Conservation (phyloP, 2,797 vertebrate species). For the Phalloptychus januarius region DNA sequence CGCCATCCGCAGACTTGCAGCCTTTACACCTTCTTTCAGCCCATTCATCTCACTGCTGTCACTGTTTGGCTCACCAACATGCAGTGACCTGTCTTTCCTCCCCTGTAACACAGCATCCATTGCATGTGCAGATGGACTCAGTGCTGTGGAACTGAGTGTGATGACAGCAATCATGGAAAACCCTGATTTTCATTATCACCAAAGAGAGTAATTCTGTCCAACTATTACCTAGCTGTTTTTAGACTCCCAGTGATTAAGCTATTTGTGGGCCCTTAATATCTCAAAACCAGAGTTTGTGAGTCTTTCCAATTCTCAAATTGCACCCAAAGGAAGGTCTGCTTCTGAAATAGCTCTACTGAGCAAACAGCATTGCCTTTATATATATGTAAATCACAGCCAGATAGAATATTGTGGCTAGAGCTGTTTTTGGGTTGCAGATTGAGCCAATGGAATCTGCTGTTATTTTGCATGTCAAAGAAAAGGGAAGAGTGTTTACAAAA, state of each 20-base stretch:
- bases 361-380: background rate
- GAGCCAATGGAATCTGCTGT: background rate
- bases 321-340: background rate
- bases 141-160: slow-evolving; percentile 34
- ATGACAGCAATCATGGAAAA: slow-evolving; percentile 38
- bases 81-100: slow-evolving; percentile 33
- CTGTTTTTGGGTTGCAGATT: background rate
- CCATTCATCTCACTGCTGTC: slow-evolving; percentile 50
- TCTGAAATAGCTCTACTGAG: background rate
- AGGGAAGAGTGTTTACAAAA: background rate
- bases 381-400: background rate
- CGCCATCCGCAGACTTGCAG: slow-evolving; percentile 43
- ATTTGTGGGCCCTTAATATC: background rate
- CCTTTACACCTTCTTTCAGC: slow-evolving; percentile 42
- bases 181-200: slow-evolving; percentile 29
- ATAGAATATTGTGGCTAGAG: background rate
- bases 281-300: background rate
- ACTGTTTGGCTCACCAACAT: slow-evolving; percentile 30
- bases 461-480: background rate
- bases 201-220: slow-evolving; percentile 37
- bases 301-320: background rate
- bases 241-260: background rate
- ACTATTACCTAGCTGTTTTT: slow-evolving; percentile 19
- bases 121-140: slow-evolving; percentile 42
- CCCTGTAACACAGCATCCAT: slow-evolving; percentile 16